Base-by-base conservation (phyloP, 1,140 invertebrate genomes). In the Bradysia coprophila region DNA sequence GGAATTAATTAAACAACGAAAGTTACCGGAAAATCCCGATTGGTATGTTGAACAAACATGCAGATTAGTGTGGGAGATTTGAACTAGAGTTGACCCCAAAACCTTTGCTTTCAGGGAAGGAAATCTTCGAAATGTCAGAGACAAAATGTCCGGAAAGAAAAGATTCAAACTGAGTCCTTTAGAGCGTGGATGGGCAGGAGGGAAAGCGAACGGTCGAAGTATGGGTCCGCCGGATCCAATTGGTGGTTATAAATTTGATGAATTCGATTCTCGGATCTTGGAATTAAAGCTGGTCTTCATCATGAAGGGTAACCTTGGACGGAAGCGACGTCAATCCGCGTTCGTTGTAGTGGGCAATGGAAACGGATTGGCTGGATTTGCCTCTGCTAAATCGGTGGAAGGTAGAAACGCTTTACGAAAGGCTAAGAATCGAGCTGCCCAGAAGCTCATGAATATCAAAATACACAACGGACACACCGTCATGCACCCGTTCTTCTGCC, bases 101-200 rank as follows among this genome's bases (percentile, higher is more conserved):
- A n/a, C n/a, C n/a, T n/a, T n/a, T n/a, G n/a, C n/a, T 52, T 56
- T 38, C 42, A 66, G 65, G 46, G 69, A 82, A 55, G 67, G 73
- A 43, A 80, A 78, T 48, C 52, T 90, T 3, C 59, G 74, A 6
- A 73, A 81, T 54, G 50, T 87, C 4, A 63, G 87, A 47, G 78
- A 91, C 53, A 66, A 70, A 41, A 75, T 80, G 69, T 70, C 68
- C n/a, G 64, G 53, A 41, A 73, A 70, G 43, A 65, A 66, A 42
- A 57, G 62, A 22, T 48, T 73, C 8, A 80, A 74, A 61, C 41
- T 90, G 2, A 73, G 68, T 51, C 79, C 89, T 3, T 67, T 92
- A 36, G 82, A 92, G 52, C 69, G 90, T 54, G 93, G 92, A 37
- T 97, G 88, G 86, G 76, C 78, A 4, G 88, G 92, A 37, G 65